Conservation (phyloP, 2,113 vertebrate genomes). For the Xenotilapia flavipinnis region DNA sequence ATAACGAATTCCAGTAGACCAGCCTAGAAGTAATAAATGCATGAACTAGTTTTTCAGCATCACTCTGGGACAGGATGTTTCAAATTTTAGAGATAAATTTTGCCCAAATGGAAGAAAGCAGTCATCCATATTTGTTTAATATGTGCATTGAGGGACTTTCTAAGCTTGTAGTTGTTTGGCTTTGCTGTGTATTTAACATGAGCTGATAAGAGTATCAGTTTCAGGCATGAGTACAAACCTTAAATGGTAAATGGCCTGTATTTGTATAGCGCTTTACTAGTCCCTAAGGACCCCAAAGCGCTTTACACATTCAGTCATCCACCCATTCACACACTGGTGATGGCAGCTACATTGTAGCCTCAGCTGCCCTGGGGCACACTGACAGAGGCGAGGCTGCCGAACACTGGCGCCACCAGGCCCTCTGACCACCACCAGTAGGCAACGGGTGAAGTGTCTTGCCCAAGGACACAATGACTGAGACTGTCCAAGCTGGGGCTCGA, state of each 20-base stretch:
- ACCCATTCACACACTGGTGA: background rate
- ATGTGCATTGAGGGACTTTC: background rate
- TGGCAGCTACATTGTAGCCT: no score
- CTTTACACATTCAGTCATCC: rapidly evolving
- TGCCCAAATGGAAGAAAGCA: background rate
- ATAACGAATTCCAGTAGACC: background rate
- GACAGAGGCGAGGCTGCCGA: rapidly evolving
- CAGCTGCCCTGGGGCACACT: background rate
- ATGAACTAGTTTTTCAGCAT: background rate
- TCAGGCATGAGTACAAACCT: background rate
- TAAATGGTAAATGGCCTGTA: background rate
- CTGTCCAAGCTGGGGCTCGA: no score
- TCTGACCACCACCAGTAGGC: background rate
- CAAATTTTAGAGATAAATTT: background rate
- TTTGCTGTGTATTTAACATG: background rate
- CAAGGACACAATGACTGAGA: no score
- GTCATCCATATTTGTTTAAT: background rate
- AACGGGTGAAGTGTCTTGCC: no score
- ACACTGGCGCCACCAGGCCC: rapidly evolving
- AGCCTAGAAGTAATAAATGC: background rate
- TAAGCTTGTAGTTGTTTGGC: background rate
- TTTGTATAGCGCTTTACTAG: rapidly evolving
- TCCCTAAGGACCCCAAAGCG: no score
- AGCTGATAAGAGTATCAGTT: background rate
- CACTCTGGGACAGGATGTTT: background rate